phyloP scores from a whole-genome alignment of 2,797 vertebrate genomes.

The Pseudochaenichthys georgianus region DNA sequence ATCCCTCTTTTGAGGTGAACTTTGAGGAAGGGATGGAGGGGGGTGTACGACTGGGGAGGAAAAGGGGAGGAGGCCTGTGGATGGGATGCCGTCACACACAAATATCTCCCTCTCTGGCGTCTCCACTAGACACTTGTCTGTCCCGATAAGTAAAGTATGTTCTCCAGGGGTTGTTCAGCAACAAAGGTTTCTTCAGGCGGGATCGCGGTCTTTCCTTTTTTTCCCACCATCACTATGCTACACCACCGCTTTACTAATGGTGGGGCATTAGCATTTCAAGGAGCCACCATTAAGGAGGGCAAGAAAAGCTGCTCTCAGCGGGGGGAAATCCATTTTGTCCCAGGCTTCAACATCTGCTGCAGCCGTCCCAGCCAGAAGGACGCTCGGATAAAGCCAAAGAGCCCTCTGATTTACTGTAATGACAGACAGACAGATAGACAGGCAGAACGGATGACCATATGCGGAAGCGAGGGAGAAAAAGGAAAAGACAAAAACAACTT shows the following conservation, averaged over 20 bases:
- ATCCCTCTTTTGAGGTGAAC: constrained; percentile 70
- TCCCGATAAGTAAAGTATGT: constrained; percentile 84
- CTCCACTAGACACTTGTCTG: constrained; percentile 57
- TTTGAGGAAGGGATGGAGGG: constrained; percentile 49
- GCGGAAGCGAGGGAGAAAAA: constrained; percentile 72
- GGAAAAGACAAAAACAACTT: constrained; percentile 83
- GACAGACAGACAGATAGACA: constrained; percentile 82
- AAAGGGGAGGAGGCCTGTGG: constrained; percentile 28
- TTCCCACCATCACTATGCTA: constrained; percentile 90
- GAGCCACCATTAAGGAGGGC: constrained; percentile 90
- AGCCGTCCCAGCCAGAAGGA: constrained; percentile 95
- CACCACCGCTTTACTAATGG: constrained; percentile 90
- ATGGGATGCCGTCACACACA: constrained; percentile 71
- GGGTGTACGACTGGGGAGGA: constrained; percentile 14
- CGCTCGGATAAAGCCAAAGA: constrained; percentile 92
- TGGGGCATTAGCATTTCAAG: constrained; percentile 96
- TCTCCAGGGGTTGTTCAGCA: constrained; percentile 83
- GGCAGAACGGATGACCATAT: constrained; percentile 81
- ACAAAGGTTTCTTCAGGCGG: constrained; percentile 90
- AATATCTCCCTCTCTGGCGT: constrained; percentile 45
- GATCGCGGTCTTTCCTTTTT: constrained; percentile 81
- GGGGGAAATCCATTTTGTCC: constrained; percentile 94
- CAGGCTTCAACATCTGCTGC: constrained; percentile 95
- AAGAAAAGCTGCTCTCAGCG: constrained; percentile 93
- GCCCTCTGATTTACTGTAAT: constrained; percentile 94